A percentile compares a stretch with the other conserved stretches of the same genome.
Evolutionary conservation across 2,888 invertebrate species (phyloP).

Genomic region (Ceratothoa steindachneri): DNA sequence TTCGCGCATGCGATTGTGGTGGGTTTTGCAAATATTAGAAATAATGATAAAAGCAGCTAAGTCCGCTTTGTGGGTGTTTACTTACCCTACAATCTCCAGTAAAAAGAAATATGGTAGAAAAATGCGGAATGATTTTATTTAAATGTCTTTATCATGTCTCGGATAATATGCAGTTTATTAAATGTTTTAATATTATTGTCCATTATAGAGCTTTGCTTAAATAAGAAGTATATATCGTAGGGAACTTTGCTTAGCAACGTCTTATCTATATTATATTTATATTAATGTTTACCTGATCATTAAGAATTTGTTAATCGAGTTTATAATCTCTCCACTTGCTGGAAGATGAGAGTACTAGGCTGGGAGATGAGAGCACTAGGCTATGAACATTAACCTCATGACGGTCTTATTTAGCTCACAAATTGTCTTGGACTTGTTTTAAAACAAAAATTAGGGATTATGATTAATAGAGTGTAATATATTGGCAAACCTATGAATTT

Average conservation of each 20-base stretch:
- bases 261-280: neutral
- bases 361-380: no score
- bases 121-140: neutral
- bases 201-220: neutral
- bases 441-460: no score
- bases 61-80: no score
- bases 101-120: neutral
- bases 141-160: neutral
- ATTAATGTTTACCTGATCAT: neutral
- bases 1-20: no score
- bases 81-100: no score
- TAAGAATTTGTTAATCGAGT: neutral
- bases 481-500: no score
- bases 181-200: neutral
- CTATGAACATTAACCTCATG: no score
- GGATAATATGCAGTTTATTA: neutral
- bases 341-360: neutral
- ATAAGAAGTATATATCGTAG: neutral
- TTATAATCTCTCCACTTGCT: neutral
- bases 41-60: no score
- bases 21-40: no score
- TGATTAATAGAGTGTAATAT: no score
- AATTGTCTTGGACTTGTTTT: no score
- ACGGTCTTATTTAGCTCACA: no score
- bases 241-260: neutral